These are phyloP conservation scores for Orchesellides sinensis DNA, from an alignment of 2,888 invertebrate genomes.

Conservation along the genomic window DNA sequence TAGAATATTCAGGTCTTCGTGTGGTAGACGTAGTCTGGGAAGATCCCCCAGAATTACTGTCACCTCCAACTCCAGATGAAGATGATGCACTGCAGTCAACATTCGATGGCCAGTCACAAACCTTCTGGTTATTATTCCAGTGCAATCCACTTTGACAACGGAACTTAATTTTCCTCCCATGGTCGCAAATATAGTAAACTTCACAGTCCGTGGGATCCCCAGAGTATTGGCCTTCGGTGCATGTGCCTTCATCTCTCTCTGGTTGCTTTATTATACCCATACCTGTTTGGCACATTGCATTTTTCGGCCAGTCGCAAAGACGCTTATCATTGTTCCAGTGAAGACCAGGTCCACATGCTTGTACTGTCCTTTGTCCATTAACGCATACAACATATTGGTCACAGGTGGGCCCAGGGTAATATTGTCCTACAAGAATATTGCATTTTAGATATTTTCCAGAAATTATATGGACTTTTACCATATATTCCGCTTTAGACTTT, in stretches of 20 bases:
- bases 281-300: constrained; percentile 65
- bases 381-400: constrained; percentile 88
- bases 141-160: constrained; percentile 85
- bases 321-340: constrained; percentile 84
- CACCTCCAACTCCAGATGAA: constrained; percentile 3
- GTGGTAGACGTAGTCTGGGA: constrained; percentile 77
- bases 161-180: constrained; percentile 86
- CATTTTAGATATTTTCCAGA: background rate
- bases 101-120: constrained; percentile 81
- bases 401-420: constrained; percentile 84
- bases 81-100: constrained; percentile 79
- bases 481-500: no score
- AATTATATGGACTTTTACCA: background rate
- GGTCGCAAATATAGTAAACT: constrained; percentile 87
- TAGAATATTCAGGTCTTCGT: constrained; percentile 63
- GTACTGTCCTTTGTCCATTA: constrained; percentile 80
- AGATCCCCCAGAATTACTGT: constrained; percentile 75
- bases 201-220: constrained; percentile 84
- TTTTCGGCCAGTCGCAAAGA: constrained; percentile 86
- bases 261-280: background rate
- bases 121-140: constrained; percentile 81
- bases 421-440: constrained; percentile 81
- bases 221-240: constrained; percentile 83
- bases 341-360: constrained; percentile 84
- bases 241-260: constrained; percentile 77